phyloP scores from a whole-genome alignment of 2,888 invertebrate species.

The Zygogramma bicolorata region DNA sequence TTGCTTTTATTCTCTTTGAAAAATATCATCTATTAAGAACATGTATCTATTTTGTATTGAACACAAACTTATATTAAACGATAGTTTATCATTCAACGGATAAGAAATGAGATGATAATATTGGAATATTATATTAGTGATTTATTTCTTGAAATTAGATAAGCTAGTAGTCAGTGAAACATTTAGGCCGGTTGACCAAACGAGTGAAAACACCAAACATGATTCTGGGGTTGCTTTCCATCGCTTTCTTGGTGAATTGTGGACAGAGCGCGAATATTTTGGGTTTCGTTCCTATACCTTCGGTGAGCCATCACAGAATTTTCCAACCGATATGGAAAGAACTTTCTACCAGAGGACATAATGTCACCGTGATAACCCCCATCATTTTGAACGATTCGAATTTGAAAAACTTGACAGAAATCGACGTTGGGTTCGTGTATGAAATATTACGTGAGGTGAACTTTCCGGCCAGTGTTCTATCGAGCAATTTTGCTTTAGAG shows the following conservation, averaged over 20 bases:
- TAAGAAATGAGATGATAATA: no score
- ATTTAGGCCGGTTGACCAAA: neutral
- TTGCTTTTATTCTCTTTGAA: no score
- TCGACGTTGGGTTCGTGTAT: neutral
- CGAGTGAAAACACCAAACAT: neutral
- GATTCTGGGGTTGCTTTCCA: neutral
- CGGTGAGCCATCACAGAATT: slow-evolving; percentile 9
- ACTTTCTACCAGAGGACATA: slow-evolving; percentile 25
- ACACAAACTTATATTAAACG: no score
- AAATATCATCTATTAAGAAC: no score
- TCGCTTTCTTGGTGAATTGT: neutral
- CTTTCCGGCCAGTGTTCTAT: no score
- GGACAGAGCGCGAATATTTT: neutral
- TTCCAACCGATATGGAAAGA: slow-evolving; percentile 31
- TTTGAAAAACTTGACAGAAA: slow-evolving; percentile 30
- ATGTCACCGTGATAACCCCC: slow-evolving; percentile 27
- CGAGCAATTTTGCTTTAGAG: no score
- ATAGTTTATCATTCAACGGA: no score
- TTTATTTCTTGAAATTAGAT: no score
- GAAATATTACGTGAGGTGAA: no score
- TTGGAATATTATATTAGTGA: no score
- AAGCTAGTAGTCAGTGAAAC: neutral
- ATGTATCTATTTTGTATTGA: no score
- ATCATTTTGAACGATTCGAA: slow-evolving; percentile 26
- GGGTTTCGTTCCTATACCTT: neutral